These are phyloP conservation scores for Zeuzera pyrina DNA, from an alignment of 2,888 invertebrate genomes.

Conservation along the genomic window DNA sequence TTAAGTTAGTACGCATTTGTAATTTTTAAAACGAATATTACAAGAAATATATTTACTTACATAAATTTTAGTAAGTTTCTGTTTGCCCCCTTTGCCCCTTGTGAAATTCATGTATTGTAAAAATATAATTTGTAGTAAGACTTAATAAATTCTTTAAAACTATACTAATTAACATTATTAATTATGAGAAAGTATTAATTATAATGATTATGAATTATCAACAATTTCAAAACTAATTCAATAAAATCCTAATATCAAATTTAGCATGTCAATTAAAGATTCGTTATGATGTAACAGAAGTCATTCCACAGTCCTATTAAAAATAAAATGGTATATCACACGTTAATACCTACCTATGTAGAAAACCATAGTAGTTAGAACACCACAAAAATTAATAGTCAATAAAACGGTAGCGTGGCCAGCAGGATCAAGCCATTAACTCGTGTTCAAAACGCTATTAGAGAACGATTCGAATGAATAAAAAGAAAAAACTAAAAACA, in stretches of 20 bases:
- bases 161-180: too few relatives aligned
- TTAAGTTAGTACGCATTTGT: too few relatives aligned
- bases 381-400: slow-evolving; percentile 45
- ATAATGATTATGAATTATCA: too few relatives aligned
- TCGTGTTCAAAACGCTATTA: slow-evolving; percentile 49
- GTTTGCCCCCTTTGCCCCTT: too few relatives aligned
- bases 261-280: slow-evolving; percentile 24
- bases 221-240: too few relatives aligned
- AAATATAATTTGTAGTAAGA: too few relatives aligned
- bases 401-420: slow-evolving; percentile 60
- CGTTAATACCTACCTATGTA: slow-evolving; percentile 1
- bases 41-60: too few relatives aligned
- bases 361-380: slow-evolving; percentile 24
- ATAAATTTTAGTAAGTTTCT: too few relatives aligned
- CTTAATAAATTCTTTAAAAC: too few relatives aligned
- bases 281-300: slow-evolving; percentile 17
- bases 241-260: slow-evolving; percentile 6
- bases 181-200: too few relatives aligned
- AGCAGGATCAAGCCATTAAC: slow-evolving; percentile 40
- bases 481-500: slow-evolving; percentile 25
- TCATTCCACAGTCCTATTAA: slow-evolving; percentile 2
- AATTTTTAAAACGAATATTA: too few relatives aligned
- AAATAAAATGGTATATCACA: slow-evolving; percentile 12
- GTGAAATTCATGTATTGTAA: too few relatives aligned
- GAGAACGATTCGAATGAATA: slow-evolving; percentile 26